Evolutionary conservation across 2,888 invertebrate genomes (phyloP), one percentile per base, ranked within the genome.

Genomic region (Aromia moschata): DNA sequence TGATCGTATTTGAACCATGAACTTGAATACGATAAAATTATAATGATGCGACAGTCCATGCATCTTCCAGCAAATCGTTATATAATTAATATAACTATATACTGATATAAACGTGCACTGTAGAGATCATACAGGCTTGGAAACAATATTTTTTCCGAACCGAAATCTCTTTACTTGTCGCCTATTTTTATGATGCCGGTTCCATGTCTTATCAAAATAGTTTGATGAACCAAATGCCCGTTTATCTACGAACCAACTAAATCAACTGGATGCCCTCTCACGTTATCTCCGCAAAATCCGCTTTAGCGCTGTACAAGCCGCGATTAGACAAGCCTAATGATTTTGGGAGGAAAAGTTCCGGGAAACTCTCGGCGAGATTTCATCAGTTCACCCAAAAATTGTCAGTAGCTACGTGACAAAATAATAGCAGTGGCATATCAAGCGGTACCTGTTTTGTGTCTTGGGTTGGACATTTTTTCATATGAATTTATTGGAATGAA

Each of bases 1-100:
- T 5, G n/a, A 10, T 38, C 38, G 11, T 38, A 37, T 49, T 49
- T 49, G 49, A 38, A 49, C 49, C 49, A 30, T 49, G 49, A 49
- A 49, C 49, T 49, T 20, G 38, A 18, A 49, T 25, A 14, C 38
- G 49, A 47, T 47, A 36, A 47, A 36, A 37, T 37, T 47, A 37
- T 10, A 47, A 18, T 20, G n/a, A 3, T 10, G 11, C 37, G 25
- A 10, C n/a, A 25, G n/a, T 3, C 20, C 14, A 9, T 9, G 10
- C 37, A 38, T 49, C 30, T 49, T 17, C 9, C 16, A 18, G 30
- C 49, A 38, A 38, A 49, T 18, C 37, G 33, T 20, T 9, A 47
- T 47, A 36, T 17, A 18, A 47, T 15, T 16, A 31, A 36, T 7
- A 20, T 49, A 49, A 49, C 38, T 49, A 37, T n/a, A n/a, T 17